Evolutionary conservation across 2,797 vertebrate species (phyloP).

Genomic region (Chelidonichthys spinosus): DNA sequence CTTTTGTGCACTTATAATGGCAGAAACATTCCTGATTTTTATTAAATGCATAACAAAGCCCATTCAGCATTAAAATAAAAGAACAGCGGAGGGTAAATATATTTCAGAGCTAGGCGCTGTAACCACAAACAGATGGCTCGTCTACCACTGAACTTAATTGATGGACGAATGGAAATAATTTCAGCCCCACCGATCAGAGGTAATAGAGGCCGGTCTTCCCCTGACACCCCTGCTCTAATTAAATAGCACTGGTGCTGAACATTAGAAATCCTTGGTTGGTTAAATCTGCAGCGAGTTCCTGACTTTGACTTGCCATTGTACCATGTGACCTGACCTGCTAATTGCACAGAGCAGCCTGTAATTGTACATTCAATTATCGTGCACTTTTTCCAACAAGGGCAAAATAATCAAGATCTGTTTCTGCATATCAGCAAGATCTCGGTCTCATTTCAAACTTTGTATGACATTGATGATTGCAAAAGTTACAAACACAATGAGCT

Average conservation of each 20-base stretch:
- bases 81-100: constrained; percentile 45
- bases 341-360: constrained; percentile 36
- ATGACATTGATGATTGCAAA: constrained; percentile 8
- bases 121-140: constrained; percentile 79
- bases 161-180: constrained; percentile 80
- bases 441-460: constrained; percentile 19
- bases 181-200: constrained; percentile 71
- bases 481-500: not conserved
- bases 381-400: constrained; percentile 25
- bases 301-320: constrained; percentile 36
- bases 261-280: constrained; percentile 49
- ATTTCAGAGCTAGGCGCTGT: constrained; percentile 64
- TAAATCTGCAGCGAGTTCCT: constrained; percentile 39
- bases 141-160: constrained; percentile 70
- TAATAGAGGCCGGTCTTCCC: constrained; percentile 69
- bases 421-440: constrained; percentile 49
- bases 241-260: constrained; percentile 44
- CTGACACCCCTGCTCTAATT: constrained; percentile 68
- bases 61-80: constrained; percentile 62
- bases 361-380: constrained; percentile 49
- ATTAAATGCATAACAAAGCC: constrained; percentile 34
- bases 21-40: no score
- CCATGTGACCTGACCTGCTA: constrained; percentile 37
- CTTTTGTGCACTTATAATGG: no score
- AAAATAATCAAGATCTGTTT: constrained; percentile 52